Evolutionary conservation across 2,888 invertebrate genomes (phyloP).

Genomic region (Tipula confusa): DNA sequence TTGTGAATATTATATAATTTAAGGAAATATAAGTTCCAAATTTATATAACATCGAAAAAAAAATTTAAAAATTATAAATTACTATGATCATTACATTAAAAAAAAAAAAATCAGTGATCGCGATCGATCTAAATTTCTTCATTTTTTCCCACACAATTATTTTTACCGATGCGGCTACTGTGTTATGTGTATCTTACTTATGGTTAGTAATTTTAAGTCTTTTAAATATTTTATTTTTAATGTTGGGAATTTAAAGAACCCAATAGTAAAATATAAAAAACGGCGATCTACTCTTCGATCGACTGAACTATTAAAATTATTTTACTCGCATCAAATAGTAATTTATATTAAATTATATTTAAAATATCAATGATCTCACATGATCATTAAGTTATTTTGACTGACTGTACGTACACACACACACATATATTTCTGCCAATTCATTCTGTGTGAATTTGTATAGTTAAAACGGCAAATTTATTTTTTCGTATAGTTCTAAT

Average conservation of each 20-base stretch:
- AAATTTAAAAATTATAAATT: too few species aligned
- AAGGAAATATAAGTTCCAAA: not conserved
- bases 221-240: not conserved
- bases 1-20: not conserved
- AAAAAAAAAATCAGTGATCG: constrained; percentile 4
- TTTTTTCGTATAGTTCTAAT: too few species aligned
- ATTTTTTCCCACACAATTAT: not conserved
- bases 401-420: not conserved
- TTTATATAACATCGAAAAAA: too few species aligned
- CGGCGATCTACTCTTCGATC: not conserved
- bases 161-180: not conserved
- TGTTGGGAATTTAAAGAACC: not conserved
- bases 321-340: not conserved
- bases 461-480: not conserved
- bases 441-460: constrained; percentile 20
- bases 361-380: constrained; percentile 25
- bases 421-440: not conserved
- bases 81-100: not conserved
- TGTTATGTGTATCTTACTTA: not conserved
- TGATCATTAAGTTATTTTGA: not conserved
- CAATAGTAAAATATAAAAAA: not conserved
- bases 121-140: not conserved
- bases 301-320: not conserved
- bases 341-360: constrained; percentile 20
- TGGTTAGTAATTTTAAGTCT: not conserved